phyloP scores from a whole-genome alignment of 2,888 invertebrate genomes.

The Isoperla grammatica region DNA sequence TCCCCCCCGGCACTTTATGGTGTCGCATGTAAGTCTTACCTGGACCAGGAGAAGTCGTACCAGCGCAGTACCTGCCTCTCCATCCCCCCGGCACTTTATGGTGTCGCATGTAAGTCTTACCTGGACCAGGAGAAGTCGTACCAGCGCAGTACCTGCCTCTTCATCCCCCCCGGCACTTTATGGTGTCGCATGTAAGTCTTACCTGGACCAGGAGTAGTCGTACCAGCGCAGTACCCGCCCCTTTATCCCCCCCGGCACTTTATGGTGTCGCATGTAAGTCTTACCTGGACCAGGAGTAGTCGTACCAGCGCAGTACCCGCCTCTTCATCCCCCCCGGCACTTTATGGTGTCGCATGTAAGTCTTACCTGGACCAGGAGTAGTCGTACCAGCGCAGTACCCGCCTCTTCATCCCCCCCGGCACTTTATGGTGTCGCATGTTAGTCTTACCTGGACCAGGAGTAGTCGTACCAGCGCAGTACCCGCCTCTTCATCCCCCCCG shows the following conservation, averaged over 20 bases:
- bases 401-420: constrained; percentile 91
- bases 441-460: constrained; percentile 83
- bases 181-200: too few relatives aligned
- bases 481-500: constrained; percentile 91
- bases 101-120: constrained; percentile 95
- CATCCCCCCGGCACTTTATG: constrained; percentile 97
- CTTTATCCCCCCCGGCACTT: constrained; percentile 96
- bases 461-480: constrained; percentile 97
- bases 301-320: constrained; percentile 95
- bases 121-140: constrained; percentile 98
- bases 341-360: too few relatives aligned
- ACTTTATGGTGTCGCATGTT: constrained; percentile 98
- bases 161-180: too few relatives aligned
- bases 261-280: constrained; percentile 95
- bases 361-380: constrained; percentile 89
- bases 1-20: too few relatives aligned
- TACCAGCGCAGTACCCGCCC: constrained; percentile 94
- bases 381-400: constrained; percentile 95
- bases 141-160: constrained; percentile 93
- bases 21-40: too few relatives aligned
- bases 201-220: constrained; percentile 94
- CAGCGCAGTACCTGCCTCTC: constrained; percentile 91
- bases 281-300: constrained; percentile 98
- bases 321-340: too few relatives aligned
- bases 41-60: constrained; percentile 98